Conservation (phyloP, 2,797 vertebrate genomes). For the Danio tinwini region DNA sequence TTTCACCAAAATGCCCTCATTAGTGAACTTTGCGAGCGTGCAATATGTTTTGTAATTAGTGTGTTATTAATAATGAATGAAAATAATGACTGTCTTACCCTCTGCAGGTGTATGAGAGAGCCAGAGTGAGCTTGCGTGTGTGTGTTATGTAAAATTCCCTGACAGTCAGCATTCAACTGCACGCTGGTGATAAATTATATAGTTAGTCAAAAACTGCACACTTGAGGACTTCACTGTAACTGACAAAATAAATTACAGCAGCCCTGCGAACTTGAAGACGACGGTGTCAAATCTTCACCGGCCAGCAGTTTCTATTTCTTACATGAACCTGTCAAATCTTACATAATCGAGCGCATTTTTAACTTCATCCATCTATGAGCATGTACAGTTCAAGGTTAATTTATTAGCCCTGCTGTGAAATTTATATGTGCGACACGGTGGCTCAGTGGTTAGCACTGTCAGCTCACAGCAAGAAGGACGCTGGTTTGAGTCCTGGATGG, state of each 20-base stretch:
- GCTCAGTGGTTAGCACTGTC: too few relatives aligned
- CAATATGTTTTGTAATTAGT: slow-evolving; percentile 12
- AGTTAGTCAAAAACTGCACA: background rate
- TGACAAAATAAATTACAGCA: slow-evolving; percentile 11
- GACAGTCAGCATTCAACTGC: slow-evolving; percentile 1
- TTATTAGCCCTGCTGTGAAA: too few relatives aligned
- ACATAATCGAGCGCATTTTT: background rate
- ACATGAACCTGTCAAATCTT: background rate
- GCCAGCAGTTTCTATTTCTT: background rate
- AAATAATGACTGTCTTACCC: background rate
- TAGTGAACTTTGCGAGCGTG: slow-evolving; percentile 15
- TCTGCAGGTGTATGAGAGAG: slow-evolving; percentile 12
- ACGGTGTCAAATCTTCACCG: background rate
- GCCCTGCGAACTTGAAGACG: background rate
- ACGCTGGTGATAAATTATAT: slow-evolving; percentile 16
- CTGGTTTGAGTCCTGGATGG: too few relatives aligned
- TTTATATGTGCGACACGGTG: too few relatives aligned
- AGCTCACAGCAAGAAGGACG: too few relatives aligned
- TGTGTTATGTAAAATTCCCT: background rate
- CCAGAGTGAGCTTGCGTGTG: background rate
- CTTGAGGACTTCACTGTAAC: slow-evolving; percentile 1
- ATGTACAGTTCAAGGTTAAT: too few relatives aligned
- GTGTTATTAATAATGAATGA: slow-evolving; percentile 25
- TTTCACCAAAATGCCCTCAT: slow-evolving; percentile 8
- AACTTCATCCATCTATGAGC: too few relatives aligned